Base-by-base conservation (phyloP, 2,888 invertebrate genomes). In the Gortyna flavago region DNA sequence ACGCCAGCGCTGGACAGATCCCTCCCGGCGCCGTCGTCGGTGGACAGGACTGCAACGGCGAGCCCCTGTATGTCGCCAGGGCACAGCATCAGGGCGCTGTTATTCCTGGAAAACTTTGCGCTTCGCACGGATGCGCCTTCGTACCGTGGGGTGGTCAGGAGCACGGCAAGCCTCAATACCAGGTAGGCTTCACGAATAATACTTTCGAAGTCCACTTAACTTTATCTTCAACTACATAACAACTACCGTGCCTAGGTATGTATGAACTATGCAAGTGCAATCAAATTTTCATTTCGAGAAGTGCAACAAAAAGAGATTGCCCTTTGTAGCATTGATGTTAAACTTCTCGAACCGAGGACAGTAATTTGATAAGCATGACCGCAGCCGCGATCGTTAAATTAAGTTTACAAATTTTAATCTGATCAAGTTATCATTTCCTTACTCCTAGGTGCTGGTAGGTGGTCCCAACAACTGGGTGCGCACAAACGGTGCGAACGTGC, bases 141-240 rank as follows among this genome's bases (percentile, higher is more conserved):
- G 95, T 99, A 6, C 97, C 99, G 35, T 99, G 98, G 98, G 99
- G 98, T 7, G 98, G 99, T 32, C 96, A 95, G 59, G 99, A 99
- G 91, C 98, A 98, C 87, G 97, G 97, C 77, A 98, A 98, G 91
- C 93, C 96, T 29, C 97, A 98, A 82, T 99, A 99, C 91, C 98
- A 99, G 97, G 98, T 98, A 87, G 72, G 87, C 85, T 75, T 25
- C 25, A 70, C 38, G 13, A 35, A 65, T 32, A 66, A 29, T 32
- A 51, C 11, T 38, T 62, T 74, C 3, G 0, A 48, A 65, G 6
- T 64, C 6, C 35, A 35, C 8, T 35, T 25, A 72, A 41, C 29
- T 51, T 32, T 16, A 61, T 72, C 32, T 41, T 44, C 16, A 32
- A 61, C 18, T 57, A 16, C 0, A 18, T 29, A 44, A 18, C 13